Evolutionary conservation across 2,113 vertebrate species (phyloP), one percentile per base, ranked within the genome.

Genomic region (Circaetus gallicus): DNA sequence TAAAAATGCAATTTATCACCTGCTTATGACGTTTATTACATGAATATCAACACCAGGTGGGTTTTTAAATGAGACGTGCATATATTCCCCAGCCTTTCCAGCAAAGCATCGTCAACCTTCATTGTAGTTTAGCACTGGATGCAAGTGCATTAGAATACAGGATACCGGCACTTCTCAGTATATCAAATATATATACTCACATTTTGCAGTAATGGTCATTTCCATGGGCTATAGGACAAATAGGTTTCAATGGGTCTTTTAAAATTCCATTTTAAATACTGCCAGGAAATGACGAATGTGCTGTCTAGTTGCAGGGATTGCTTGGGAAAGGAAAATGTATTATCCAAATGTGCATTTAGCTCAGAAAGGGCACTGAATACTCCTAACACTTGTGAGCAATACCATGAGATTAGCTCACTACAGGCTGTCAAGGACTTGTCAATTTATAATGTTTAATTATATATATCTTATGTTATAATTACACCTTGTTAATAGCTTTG

Each of bases 391-490:
- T 53, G 65, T 72, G 70, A 94, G 89, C 52, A 86, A 58, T 49
- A 63, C 45, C 22, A 74, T 26, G 61, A 92, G 77, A 87, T 92
- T 56, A 91, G n/a, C 66, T 97, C 43, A 24, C 31, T 72, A 62
- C 58, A 92, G 47, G 56, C 71, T 91, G 72, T 67, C 76, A 81
- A 82, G 78, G 69, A 43, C 56, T 74, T 82, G 69, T 85, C 79
- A 56, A 24, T 88, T 88, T 52, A 59, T 43, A 80, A 74, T 55
- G 56, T 89, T 82, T 79, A 95, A 95, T 85, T 95, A 91, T 61
- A 93, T 84, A 80, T 86, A 81, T 89, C 53, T 85, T 79, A 36
- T 40, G 77, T 70, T 93, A 76, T 91, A 97, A 96, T 95, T 93
- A 82, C 40, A 96, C 45, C 62, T 82, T 2, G 0, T 83, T 78